Evolutionary conservation across 2,797 vertebrate species (phyloP), one percentile per base, ranked within the genome.

Genomic region (Pseudochaenichthys georgianus): DNA sequence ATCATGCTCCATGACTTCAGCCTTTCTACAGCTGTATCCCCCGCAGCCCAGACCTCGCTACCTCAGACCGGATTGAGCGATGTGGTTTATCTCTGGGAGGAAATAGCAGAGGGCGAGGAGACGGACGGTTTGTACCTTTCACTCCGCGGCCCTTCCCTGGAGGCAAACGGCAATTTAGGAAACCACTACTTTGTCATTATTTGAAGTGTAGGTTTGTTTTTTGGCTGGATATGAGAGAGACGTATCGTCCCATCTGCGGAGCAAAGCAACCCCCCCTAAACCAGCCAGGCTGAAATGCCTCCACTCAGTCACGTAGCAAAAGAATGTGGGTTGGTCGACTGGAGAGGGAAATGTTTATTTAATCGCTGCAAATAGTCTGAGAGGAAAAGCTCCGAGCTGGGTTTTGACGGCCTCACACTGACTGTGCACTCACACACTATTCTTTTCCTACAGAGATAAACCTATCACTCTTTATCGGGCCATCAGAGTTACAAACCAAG

Each of bases 161-260:
- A 83, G 64, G 61, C 66, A 81, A 70, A 78, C 46, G 57, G 61
- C 74, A 88, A 69, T 87, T 89, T 76, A 82, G 76, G 66, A 92
- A 92, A 85, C 73, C 63, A 6, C 31, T 75, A 16, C 75, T 59
- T 77, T 86, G 67, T 89, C 72, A 87, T 91, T 91, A 90, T 87
- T 88, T 73, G 71, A 84, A 80, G 54, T 57, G 62, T 64, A 70
- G 51, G 67, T 71, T 87, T 51, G 55, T 73, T 52, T 84, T 85
- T 84, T 85, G 75, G 81, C 76, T 71, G 34, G 58, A 45, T 65
- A 63, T 77, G 55, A 81, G 57, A 87, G 57, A 87, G 57, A 11
- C 57, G 47, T 45, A 52, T 43, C 16, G 52, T 68, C 17, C 41
- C 70, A 78, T 88, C 79, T 90, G 89, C 80, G 81, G 52, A 91